phyloP scores from a whole-genome alignment of 2,888 invertebrate genomes.

The Drosophila kambysellisi region DNA sequence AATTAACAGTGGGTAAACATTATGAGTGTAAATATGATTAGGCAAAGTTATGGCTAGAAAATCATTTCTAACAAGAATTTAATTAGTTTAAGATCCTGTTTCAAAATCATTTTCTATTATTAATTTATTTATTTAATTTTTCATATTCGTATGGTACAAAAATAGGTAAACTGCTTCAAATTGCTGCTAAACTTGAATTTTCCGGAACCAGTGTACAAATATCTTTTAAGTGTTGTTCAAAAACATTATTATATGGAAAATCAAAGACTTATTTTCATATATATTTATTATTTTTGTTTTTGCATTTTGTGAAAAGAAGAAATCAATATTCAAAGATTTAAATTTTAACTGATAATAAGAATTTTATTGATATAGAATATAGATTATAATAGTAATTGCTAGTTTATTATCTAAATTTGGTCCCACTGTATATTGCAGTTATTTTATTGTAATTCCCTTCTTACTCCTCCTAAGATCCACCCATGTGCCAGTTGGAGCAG shows the following conservation, averaged over 20 bases:
- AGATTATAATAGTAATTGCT: too few relatives aligned
- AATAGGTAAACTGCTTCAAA: not conserved
- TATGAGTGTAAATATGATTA: not conserved
- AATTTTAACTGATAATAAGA: not conserved
- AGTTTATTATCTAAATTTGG: not conserved
- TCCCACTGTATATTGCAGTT: not conserved
- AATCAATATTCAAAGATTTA: not conserved
- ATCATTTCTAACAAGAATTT: not conserved
- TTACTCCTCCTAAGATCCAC: conserved; percentile 89
- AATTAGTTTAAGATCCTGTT: not conserved
- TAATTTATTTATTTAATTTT: not conserved
- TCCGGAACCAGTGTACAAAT: too few relatives aligned
- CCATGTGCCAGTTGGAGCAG: conserved; percentile 97
- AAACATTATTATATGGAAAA: too few relatives aligned
- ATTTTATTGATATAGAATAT: too few relatives aligned
- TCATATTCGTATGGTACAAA: not conserved
- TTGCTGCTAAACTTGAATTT: too few relatives aligned
- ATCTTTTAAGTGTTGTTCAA: too few relatives aligned
- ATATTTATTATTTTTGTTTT: not conserved
- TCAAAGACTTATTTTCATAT: not conserved
- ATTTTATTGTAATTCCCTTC: not conserved
- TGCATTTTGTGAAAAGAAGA: not conserved
- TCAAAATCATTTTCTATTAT: not conserved
- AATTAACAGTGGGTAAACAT: not conserved
- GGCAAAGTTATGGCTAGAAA: not conserved